A percentile compares a stretch with the other conserved stretches of the same genome.
Conservation (phyloP, 2,888 invertebrate species). For the Aspidapion aeneum region DNA sequence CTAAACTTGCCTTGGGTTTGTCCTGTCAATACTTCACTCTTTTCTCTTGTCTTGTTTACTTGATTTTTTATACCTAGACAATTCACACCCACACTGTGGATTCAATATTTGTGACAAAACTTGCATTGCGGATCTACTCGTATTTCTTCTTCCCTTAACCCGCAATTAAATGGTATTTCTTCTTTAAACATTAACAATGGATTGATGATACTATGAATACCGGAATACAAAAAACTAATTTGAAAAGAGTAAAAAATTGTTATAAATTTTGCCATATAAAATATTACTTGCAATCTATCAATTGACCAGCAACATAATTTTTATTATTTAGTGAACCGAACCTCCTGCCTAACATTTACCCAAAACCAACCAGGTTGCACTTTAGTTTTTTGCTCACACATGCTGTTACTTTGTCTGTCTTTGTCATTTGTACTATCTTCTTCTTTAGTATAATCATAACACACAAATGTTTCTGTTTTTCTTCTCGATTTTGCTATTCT, state of each 20-base stretch:
- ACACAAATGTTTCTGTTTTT: conserved; percentile 54
- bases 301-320: no score
- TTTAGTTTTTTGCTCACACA: conserved; percentile 33
- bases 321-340: conserved; percentile 49
- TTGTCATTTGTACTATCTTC: conserved; percentile 36
- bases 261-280: no score
- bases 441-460: conserved; percentile 55
- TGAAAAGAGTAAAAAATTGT: conserved; percentile 45
- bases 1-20: conserved; percentile 30
- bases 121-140: conserved; percentile 44
- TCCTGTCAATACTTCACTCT: conserved; percentile 47
- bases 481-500: conserved; percentile 47
- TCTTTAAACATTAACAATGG: conserved; percentile 42
- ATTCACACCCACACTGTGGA: conserved; percentile 58
- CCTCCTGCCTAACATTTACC: conserved; percentile 77
- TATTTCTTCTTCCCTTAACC: conserved; percentile 45
- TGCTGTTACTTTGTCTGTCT: conserved; percentile 16
- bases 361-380: conserved; percentile 80
- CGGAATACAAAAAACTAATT: conserved; percentile 52
- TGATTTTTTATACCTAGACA: conserved; percentile 41
- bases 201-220: conserved; percentile 58
- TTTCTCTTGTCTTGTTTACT: conserved; percentile 37
- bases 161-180: conserved; percentile 35
- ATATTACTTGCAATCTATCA: no score
- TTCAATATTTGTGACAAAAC: conserved; percentile 50